phyloP scores from a whole-genome alignment of 2,113 vertebrate genomes.

The Apodemus sylvaticus region DNA sequence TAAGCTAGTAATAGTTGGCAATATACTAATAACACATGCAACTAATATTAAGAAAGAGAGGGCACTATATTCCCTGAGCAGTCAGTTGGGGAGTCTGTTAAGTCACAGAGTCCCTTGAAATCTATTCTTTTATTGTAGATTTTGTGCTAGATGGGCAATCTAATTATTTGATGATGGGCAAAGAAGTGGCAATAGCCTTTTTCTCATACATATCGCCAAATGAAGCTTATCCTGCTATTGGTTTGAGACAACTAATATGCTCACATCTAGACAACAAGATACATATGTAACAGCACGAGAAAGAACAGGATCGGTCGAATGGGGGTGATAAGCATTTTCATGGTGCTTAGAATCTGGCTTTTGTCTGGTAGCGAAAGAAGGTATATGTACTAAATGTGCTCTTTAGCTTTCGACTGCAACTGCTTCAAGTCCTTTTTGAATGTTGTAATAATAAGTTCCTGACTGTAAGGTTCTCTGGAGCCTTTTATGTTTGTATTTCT shows the following conservation, averaged over 20 bases:
- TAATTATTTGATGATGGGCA: background rate
- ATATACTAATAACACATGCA: background rate
- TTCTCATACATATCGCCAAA: background rate
- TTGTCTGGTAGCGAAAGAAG: background rate
- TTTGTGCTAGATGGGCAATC: background rate
- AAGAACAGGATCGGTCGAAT: background rate
- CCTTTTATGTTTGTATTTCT: background rate
- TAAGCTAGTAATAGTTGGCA: background rate
- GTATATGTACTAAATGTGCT: background rate
- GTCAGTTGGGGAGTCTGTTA: background rate
- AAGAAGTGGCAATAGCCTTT: background rate
- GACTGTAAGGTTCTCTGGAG: conserved; percentile 2
- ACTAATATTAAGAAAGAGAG: background rate
- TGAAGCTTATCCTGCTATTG: background rate
- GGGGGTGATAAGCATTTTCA: background rate
- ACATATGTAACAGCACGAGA: background rate
- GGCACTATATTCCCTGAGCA: too few species aligned
- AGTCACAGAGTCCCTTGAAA: background rate
- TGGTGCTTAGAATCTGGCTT: conserved; percentile 10
- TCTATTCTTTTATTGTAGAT: background rate
- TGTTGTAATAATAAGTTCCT: conserved; percentile 17
- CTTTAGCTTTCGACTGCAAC: background rate
- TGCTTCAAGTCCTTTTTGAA: conserved; percentile 27
- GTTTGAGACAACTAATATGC: conserved; percentile 11
- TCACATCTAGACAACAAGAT: background rate